Evolutionary conservation across 2,113 vertebrate genomes (phyloP).

Genomic region (Tychaedon coryphoeus): DNA sequence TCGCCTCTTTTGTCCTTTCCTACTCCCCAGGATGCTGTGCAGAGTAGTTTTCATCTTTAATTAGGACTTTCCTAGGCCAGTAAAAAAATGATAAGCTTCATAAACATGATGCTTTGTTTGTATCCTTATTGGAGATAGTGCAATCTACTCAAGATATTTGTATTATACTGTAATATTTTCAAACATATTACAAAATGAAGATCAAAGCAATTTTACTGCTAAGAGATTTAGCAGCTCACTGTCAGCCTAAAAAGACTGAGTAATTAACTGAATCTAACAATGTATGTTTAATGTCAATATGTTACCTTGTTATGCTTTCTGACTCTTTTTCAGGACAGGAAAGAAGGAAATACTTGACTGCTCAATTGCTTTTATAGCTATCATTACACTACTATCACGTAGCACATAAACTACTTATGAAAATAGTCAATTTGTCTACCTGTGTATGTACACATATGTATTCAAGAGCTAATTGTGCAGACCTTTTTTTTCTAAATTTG

Average conservation of each 20-base stretch:
- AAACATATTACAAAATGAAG: not conserved
- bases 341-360: constrained; percentile 15
- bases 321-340: not conserved
- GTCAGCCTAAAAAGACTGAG: not conserved
- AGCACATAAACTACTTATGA: not conserved
- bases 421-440: not conserved
- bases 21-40: fast-evolving
- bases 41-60: not conserved
- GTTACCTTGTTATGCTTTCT: not conserved
- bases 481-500: not conserved
- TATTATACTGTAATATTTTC: not conserved
- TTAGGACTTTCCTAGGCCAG: not conserved
- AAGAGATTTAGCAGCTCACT: not conserved
- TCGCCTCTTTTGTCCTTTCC: not conserved
- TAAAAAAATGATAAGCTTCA: not conserved
- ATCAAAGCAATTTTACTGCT: not conserved
- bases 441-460: not conserved
- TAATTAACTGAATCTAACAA: not conserved
- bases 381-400: constrained; percentile 2
- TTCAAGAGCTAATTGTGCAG: constrained; percentile 44
- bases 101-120: not conserved
- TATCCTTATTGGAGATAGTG: not conserved
- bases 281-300: not conserved
- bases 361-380: constrained; percentile 11
- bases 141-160: not conserved